phyloP scores from a whole-genome alignment of 2,888 invertebrate genomes.

The Petrolisthes manimaculis region DNA sequence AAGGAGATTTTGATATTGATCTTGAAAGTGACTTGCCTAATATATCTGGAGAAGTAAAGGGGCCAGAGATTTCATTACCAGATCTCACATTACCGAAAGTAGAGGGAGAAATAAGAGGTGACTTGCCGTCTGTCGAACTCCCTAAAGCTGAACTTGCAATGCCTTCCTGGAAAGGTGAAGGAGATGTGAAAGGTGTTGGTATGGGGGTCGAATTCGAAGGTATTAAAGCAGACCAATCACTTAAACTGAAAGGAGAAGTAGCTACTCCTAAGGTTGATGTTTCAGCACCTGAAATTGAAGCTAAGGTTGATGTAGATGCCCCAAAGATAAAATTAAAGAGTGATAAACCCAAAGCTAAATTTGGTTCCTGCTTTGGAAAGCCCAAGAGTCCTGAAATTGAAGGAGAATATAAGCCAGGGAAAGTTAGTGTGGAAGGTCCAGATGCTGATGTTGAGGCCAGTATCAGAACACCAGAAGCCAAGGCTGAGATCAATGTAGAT shows the following conservation, averaged over 20 bases:
- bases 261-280: constrained; percentile 9
- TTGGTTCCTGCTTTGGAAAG: constrained; percentile 40
- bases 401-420: constrained; percentile 34
- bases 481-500: constrained; percentile 17
- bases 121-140: constrained; percentile 25
- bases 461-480: constrained; percentile 28
- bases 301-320: constrained; percentile 16
- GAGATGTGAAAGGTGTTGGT: background rate
- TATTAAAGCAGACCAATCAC: constrained; percentile 1
- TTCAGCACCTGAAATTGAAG: background rate
- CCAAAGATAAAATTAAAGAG: constrained; percentile 2
- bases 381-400: constrained; percentile 28
- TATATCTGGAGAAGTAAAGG: constrained; percentile 36
- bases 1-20: constrained; percentile 15
- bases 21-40: constrained; percentile 15
- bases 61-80: constrained; percentile 23
- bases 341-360: constrained; percentile 21
- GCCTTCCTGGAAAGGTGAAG: constrained; percentile 17
- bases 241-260: constrained; percentile 21
- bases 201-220: background rate
- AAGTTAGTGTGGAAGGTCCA: constrained; percentile 7
- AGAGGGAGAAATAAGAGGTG: constrained; percentile 40
- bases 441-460: background rate
- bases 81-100: constrained; percentile 18
- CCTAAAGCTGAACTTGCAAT: constrained; percentile 18